Base-by-base conservation (phyloP, 2,113 vertebrate species). In the Motacilla alba region DNA sequence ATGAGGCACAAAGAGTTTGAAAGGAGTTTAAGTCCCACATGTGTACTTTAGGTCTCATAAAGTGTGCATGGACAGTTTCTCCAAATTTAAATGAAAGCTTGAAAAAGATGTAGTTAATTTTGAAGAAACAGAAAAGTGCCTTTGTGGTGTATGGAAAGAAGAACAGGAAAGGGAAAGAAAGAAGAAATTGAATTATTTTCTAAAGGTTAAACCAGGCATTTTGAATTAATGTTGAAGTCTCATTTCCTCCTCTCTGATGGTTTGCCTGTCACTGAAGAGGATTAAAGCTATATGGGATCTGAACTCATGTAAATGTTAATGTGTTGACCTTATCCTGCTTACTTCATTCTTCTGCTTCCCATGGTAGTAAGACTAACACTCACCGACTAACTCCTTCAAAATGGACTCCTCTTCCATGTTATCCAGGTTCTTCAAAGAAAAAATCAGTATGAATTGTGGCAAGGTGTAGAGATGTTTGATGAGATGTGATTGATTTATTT, bases 281-380 rank as follows among this genome's bases (percentile, higher is more conserved):
- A 91, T 93, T 90, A 96, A 92, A 92, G 24, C 77, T 91, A 67
- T 59, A 67, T 83, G 35, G 67, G 63, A 89, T 93, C 75, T 73
- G 90, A 94, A 94, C 95, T 91, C 43, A 83, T 91, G 78, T 77
- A 95, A 97, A 97, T 93, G 81, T 95, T 97, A 95, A 95, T 83
- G 55, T 85, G 75, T 86, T 95, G 87, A 93, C 94, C 93, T 96
- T 91, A 93, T 94, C 79, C 43, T 90, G 39, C 78, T 91, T 94
- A 73, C 55, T 90, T 77, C 43, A 73, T 94, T 93, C 76, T 95
- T 94, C 52, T 76, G 4, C 67, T 94, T 91, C 72, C 55, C 11
- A 13, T 55, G 41, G 19, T 76, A 76, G n/a, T 41, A 87, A 81
- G 37, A 47, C 20, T 69, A 55, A 50, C 49, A 93, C 30, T 83